A percentile compares a stretch with the other conserved stretches of the same genome.
These are phyloP conservation scores for Noturus placidus DNA, from an alignment of 2,113 vertebrate genomes.

Conservation along the genomic window DNA sequence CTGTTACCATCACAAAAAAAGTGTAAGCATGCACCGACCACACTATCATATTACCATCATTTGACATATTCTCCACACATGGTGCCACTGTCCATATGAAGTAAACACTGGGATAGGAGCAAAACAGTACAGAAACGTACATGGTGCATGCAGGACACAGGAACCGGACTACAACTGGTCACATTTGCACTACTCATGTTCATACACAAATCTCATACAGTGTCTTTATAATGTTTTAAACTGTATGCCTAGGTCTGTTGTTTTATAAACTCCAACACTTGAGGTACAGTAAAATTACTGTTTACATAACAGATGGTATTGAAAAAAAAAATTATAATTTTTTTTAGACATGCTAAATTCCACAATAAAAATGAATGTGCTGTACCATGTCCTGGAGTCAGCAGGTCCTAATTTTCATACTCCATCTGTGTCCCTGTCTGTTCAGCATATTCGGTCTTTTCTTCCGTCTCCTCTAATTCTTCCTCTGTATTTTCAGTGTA, in stretches of 20 bases:
- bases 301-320: neutral
- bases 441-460: neutral
- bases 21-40: conserved; percentile 61
- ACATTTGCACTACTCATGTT: neutral
- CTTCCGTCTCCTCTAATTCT: neutral
- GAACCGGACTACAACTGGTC: conserved; percentile 24
- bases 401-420: neutral
- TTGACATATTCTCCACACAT: conserved; percentile 58
- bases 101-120: conserved; percentile 68
- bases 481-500: neutral
- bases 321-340: too few relatives aligned
- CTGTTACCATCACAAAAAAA: conserved; percentile 74
- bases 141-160: neutral
- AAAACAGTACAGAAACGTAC: conserved; percentile 56
- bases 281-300: neutral
- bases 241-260: neutral
- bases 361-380: neutral
- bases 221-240: neutral
- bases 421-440: neutral
- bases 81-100: conserved; percentile 60
- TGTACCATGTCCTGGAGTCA: conserved; percentile 27
- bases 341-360: neutral
- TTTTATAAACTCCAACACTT: neutral
- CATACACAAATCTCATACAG: neutral
- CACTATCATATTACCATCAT: conserved; percentile 68